A percentile compares a stretch with the other conserved stretches of the same genome.
These are phyloP conservation scores for Altica lythri DNA, from an alignment of 2,888 invertebrate genomes.

Conservation along the genomic window DNA sequence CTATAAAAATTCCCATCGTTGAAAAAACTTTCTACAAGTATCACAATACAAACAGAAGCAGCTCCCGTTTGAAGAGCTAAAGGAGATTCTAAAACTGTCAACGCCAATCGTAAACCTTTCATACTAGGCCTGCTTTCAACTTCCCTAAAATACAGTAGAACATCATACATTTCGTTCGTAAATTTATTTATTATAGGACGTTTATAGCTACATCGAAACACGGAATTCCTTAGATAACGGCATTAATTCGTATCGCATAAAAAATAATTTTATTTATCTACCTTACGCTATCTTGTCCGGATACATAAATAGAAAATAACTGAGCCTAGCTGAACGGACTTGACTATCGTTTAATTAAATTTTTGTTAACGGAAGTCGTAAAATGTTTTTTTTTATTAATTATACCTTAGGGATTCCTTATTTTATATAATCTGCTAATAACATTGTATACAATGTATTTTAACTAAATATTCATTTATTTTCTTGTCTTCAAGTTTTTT, in stretches of 20 bases:
- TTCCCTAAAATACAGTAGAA: conserved; percentile 51
- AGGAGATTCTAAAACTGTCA: conserved; percentile 57
- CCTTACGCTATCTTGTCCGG: conserved; percentile 23
- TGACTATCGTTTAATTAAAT: conserved; percentile 36
- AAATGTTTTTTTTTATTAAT: conserved; percentile 33
- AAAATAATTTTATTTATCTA: conserved; percentile 28
- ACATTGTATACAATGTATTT: no score
- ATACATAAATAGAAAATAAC: conserved; percentile 35
- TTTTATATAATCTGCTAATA: no score
- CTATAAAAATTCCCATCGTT: conserved; percentile 29
- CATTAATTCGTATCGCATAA: conserved; percentile 22
- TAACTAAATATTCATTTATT: no score
- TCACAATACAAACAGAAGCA: conserved; percentile 45
- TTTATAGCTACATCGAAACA: conserved; percentile 19
- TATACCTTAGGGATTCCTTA: conserved; percentile 13
- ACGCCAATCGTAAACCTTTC: conserved; percentile 58
- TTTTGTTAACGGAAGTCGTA: conserved; percentile 40
- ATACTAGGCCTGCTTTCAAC: conserved; percentile 53
- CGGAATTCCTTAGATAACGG: conserved; percentile 20
- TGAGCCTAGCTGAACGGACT: conserved; percentile 23
- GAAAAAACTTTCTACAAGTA: conserved; percentile 35
- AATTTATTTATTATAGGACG: conserved; percentile 40
- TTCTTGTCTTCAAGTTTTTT: no score
- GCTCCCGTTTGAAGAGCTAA: conserved; percentile 48
- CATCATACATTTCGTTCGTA: conserved; percentile 38